Conservation (phyloP, 2,113 vertebrate species). For the Trematomus loennbergii region DNA sequence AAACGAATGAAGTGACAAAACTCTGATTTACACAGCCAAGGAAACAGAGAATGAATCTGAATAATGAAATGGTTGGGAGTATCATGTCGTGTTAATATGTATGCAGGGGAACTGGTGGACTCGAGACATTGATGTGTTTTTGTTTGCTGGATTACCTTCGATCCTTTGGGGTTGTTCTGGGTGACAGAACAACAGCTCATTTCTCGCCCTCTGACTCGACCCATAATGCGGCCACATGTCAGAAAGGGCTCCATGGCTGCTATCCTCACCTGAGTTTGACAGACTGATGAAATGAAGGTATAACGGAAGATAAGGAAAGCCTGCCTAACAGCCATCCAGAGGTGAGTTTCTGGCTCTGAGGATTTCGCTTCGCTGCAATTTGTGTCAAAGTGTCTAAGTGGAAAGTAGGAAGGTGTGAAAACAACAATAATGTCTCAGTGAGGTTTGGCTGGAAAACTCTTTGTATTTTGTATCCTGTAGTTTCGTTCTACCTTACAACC, state of each 20-base stretch:
- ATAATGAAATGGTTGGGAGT: background rate
- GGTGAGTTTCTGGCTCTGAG: slow-evolving; percentile 40
- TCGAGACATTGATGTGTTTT: background rate
- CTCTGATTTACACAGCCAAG: background rate
- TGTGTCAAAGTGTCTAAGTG: slow-evolving; percentile 43
- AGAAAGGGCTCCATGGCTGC: slow-evolving; percentile 36
- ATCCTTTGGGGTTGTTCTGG: background rate
- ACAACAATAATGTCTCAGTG: slow-evolving; percentile 7
- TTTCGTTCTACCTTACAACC: background rate
- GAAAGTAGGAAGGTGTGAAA: slow-evolving; percentile 29
- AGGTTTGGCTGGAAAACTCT: background rate
- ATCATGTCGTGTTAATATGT: background rate
- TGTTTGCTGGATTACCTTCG: background rate
- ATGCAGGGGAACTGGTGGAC: background rate
- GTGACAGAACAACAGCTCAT: slow-evolving; percentile 15
- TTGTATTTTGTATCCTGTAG: background rate
- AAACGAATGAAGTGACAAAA: slow-evolving; percentile 26
- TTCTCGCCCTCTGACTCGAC: slow-evolving; percentile 24
- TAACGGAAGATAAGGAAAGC: slow-evolving; percentile 43
- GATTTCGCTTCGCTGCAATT: slow-evolving; percentile 40
- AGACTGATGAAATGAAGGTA: slow-evolving; percentile 47
- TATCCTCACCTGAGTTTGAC: slow-evolving; percentile 30
- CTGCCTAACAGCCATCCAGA: slow-evolving; percentile 50
- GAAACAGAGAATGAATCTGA: background rate
- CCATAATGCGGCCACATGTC: slow-evolving; percentile 45